Percentiles rank a stretch among this genome's conserved stretches.
phyloP scores from a whole-genome alignment of 2,888 invertebrate genomes.

The Nyleta sp. region DNA sequence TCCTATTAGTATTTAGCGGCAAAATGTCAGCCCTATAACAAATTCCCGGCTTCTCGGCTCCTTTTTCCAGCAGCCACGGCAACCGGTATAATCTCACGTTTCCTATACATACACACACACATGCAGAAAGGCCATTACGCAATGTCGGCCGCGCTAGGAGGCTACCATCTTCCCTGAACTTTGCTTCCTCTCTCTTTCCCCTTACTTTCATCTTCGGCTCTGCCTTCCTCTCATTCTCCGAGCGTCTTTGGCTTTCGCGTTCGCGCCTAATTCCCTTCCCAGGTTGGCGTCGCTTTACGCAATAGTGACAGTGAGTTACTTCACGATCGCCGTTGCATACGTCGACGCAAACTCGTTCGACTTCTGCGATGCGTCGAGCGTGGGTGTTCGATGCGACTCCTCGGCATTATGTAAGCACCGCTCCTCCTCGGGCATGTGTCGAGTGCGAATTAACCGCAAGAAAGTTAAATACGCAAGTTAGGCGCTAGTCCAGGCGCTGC shows the following conservation, averaged over 20 bases:
- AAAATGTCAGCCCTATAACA: slow-evolving; percentile 77
- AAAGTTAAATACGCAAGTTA: slow-evolving; percentile 44
- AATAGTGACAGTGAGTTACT: slow-evolving; percentile 71
- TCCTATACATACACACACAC: slow-evolving; percentile 68
- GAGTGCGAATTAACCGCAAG: slow-evolving; percentile 47
- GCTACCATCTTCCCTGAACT: slow-evolving; percentile 58
- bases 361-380: slow-evolving; percentile 59
- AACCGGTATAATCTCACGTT: slow-evolving; percentile 65
- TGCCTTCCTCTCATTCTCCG: slow-evolving; percentile 56
- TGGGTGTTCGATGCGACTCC: slow-evolving; percentile 61
- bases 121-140: slow-evolving; percentile 70
- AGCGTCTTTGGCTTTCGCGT: slow-evolving; percentile 49
- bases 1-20: slow-evolving; percentile 77
- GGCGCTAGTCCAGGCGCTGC: neutral
- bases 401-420: slow-evolving; percentile 54
- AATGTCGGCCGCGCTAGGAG: slow-evolving; percentile 59
- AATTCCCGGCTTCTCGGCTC: slow-evolving; percentile 67
- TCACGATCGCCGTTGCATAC: slow-evolving; percentile 67
- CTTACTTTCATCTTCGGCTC: slow-evolving; percentile 59
- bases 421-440: slow-evolving; percentile 42
- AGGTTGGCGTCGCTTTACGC: slow-evolving; percentile 65
- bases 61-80: slow-evolving; percentile 64
- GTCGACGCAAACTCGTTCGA: slow-evolving; percentile 57
- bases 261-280: slow-evolving; percentile 62
- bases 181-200: slow-evolving; percentile 57